Base-by-base conservation (phyloP, 2,113 vertebrate species). In the Lucifuga dentata region DNA sequence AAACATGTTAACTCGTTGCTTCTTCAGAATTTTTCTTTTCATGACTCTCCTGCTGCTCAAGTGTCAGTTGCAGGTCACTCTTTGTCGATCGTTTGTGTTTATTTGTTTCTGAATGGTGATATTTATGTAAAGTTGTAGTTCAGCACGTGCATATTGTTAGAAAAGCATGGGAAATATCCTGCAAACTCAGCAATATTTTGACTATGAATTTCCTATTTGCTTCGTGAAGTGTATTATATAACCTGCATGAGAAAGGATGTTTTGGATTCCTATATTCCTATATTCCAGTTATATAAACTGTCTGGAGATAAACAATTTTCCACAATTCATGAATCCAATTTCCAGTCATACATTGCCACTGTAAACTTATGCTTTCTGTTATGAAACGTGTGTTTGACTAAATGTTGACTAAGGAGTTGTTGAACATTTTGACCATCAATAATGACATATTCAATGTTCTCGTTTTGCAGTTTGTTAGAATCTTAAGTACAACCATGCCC, bases 401-500 rank as follows among this genome's bases (percentile, higher is more conserved):
- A 29, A 5, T 3, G 3, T 29, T 29, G 26, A 3, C 3, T 29
- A 29, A 29, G 7, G 33, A 35, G 5, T 11, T 35, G 33, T 36
- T 36, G 21, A 53, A 51, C 2, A 32, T n/a, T 29, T 17, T 55
- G 1, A 24, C 2, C 11, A 2, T 11, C 33, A 11, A 11, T 35
- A 15, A 26, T 49, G 12, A 2, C 39, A 33, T 41, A 38, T 11
- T 19, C 8, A 19, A 15, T 35, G 5, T 55, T 26, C 40, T 69
- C 85, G 6, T 73, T 33, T 87, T 67, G 7, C 80, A 90, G 86
- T 77, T 78, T 52, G 53, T 70, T 67, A 29, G 73, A 16, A 52
- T 36, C 19, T 78, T 36, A 41, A 43, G 67, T 66, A 43, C 68
- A 84, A 88, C 26, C 57, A 97, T 97, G 96, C 95, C 95, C 0